Evolutionary conservation across 2,113 vertebrate species (phyloP), one percentile per base, ranked within the genome.

Genomic region (Dicrurus megarhynchus): DNA sequence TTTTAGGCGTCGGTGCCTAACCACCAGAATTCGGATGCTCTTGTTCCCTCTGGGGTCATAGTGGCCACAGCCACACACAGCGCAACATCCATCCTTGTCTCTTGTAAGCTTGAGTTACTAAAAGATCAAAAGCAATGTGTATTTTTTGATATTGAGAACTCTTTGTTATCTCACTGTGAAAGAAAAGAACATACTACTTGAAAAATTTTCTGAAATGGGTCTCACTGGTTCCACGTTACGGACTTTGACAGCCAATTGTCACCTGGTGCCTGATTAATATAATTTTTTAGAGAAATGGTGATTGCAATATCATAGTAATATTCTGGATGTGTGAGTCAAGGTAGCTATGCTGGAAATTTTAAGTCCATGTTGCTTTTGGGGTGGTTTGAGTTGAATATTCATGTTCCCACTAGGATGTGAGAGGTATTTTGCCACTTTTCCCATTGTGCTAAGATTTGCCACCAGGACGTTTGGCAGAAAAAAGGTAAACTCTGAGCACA

Each of bases 111-210:
- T 55, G 65, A 84, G 75, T 89, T 93, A 91, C 96, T 91, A 92
- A 78, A 70, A 95, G 73, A 95, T 94, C 89, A 97, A 94, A 97
- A 89, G 76, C 44, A 92, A 68, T 60, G 37, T 56, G 3, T 73
- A 14, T 59, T 55, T 93, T 93, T 85, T 95, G 32, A 57, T 93
- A 85, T 32, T 49, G 44, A 84, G 60, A 60, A 70, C 80, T 93
- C 63, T 87, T 96, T 86, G 64, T 90, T 60, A 78, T 92, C 87
- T 88, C 79, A 70, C 53, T 85, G 37, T 63, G 14, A 75, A 95
- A 87, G 57, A 87, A 73, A 73, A 61, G 63, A 91, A 65, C 78
- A 47, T 20, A 19, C 39, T 28, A 80, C 74, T 90, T 85, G 91
- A 79, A 86, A 77, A 90, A 61, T 79, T 42, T 90, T 83, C 47